A percentile compares a stretch with the other conserved stretches of the same genome.
These are phyloP conservation scores for Strigops habroptila DNA, from an alignment of 2,113 vertebrate species.

Conservation along the genomic window DNA sequence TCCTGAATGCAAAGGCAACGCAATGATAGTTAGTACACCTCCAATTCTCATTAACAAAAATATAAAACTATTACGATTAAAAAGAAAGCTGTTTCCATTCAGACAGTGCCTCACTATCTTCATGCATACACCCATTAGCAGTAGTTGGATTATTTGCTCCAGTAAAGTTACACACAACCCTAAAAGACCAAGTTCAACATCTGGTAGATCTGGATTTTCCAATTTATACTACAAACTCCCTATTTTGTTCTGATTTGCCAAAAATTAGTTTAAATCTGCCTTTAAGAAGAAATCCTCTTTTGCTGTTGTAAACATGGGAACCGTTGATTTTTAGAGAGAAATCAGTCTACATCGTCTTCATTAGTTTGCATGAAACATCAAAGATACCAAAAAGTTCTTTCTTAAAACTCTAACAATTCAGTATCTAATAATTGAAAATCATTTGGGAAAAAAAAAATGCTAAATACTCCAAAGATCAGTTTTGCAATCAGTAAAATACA, in stretches of 20 bases:
- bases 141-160: background rate
- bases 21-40: background rate
- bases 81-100: background rate
- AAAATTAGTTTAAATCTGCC: background rate
- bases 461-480: background rate
- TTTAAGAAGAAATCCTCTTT: background rate
- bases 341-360: background rate
- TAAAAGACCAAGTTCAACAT: background rate
- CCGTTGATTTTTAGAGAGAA: background rate
- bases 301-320: background rate
- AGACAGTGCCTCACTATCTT: background rate
- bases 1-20: background rate
- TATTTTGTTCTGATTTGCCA: background rate
- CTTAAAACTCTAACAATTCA: background rate
- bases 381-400: background rate
- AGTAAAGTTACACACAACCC: background rate
- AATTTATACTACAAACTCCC: background rate
- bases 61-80: background rate
- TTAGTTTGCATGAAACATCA: background rate
- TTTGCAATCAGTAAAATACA: background rate
- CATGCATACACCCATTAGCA: rapidly evolving
- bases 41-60: background rate
- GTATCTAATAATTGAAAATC: background rate
- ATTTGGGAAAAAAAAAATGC: background rate
- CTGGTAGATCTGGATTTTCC: background rate